Evolutionary conservation across 1,140 invertebrate genomes (phyloP).

Genomic region (Drosophila tani): DNA sequence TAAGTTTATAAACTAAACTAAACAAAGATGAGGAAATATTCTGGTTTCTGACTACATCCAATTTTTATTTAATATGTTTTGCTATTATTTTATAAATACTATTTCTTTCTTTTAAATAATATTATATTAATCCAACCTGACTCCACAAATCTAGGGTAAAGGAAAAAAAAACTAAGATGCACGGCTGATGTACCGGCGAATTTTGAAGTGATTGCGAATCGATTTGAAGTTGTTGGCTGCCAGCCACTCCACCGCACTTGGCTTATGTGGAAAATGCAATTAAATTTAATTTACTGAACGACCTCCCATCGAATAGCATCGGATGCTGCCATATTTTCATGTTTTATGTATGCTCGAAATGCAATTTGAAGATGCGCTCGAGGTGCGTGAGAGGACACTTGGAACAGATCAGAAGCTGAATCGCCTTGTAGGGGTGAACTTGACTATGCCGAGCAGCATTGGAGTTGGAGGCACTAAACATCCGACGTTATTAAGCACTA

Average conservation of each 20-base stretch:
- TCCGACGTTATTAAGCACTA: conserved; percentile 25
- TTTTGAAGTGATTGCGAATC: conserved; percentile 45
- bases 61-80: background rate
- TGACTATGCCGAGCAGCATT: conserved; percentile 39
- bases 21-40: too few species aligned
- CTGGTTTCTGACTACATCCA: too few species aligned
- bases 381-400: conserved; percentile 56
- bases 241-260: conserved; percentile 35
- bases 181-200: conserved; percentile 21
- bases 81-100: background rate
- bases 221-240: conserved; percentile 52
- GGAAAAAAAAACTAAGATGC: conserved; percentile 8
- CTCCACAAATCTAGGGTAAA: conserved; percentile 12
- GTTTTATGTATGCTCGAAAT: conserved; percentile 54
- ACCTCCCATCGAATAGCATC: conserved; percentile 49
- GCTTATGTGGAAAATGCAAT: conserved; percentile 52
- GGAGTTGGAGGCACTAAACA: conserved; percentile 17
- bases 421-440: conserved; percentile 57
- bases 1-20: background rate
- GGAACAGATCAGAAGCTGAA: conserved; percentile 44
- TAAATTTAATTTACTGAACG: conserved; percentile 70
- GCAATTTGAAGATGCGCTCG: conserved; percentile 61
- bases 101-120: background rate
- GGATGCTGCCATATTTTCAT: conserved; percentile 44
- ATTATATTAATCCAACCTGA: background rate